phyloP scores from a whole-genome alignment of 2,113 vertebrate genomes.

The Takifugu bimaculatus region DNA sequence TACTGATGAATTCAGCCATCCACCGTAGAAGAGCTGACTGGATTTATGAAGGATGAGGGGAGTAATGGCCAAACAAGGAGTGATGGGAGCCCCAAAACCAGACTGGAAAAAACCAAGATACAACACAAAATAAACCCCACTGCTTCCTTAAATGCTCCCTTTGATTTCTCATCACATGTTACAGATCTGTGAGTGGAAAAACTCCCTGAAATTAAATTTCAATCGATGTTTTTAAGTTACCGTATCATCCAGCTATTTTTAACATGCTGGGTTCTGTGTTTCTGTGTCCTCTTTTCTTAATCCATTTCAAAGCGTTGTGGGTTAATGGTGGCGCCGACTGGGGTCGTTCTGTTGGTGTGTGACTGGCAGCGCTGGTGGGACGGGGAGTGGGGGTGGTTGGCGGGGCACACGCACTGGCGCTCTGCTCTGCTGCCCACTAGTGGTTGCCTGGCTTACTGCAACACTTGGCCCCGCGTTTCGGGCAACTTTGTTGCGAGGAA shows the following conservation, averaged over 20 bases:
- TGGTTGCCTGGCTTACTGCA: slow-evolving; percentile 79
- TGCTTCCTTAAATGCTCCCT: slow-evolving; percentile 18
- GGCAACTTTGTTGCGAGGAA: slow-evolving; percentile 91
- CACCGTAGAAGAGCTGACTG: slow-evolving; percentile 6
- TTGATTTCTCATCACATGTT: slow-evolving; percentile 9
- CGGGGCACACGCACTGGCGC: slow-evolving; percentile 38
- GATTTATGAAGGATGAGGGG: slow-evolving; percentile 20
- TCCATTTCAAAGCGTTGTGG: slow-evolving; percentile 67
- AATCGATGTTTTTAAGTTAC: neutral
- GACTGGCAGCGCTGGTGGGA: slow-evolving; percentile 51
- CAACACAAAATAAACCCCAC: slow-evolving; percentile 7
- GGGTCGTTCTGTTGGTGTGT: slow-evolving; percentile 51
- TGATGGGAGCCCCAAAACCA: slow-evolving; percentile 20
- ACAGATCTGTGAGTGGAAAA: neutral
- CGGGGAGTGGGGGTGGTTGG: slow-evolving; percentile 4
- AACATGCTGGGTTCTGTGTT: slow-evolving; percentile 8
- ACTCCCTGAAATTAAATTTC: slow-evolving; percentile 15
- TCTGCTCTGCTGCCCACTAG: slow-evolving; percentile 52
- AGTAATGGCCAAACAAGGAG: slow-evolving; percentile 6
- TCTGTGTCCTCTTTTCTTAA: slow-evolving; percentile 34
- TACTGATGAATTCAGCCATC: too few species aligned
- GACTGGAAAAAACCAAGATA: slow-evolving; percentile 5
- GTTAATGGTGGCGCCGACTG: slow-evolving; percentile 49
- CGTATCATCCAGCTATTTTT: slow-evolving; percentile 5
- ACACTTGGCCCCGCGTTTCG: slow-evolving; percentile 89